These are phyloP conservation scores for Oedothorax gibbosus DNA, from an alignment of 1,140 invertebrate genomes.

Conservation along the genomic window DNA sequence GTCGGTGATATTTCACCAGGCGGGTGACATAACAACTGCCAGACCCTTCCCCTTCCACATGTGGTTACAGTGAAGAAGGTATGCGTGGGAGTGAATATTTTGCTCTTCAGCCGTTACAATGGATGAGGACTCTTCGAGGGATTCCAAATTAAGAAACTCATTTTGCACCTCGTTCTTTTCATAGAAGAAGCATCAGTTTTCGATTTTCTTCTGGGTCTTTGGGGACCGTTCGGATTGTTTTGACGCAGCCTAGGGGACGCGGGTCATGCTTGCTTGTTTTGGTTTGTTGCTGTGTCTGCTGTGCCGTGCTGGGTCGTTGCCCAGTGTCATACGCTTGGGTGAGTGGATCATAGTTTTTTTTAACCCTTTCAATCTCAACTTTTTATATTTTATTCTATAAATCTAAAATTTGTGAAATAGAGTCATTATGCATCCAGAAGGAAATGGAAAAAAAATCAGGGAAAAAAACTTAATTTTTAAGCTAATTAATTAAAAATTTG, in stretches of 20 bases:
- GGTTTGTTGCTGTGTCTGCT: neutral
- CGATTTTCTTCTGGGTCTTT: too few relatives aligned
- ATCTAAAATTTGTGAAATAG: too few relatives aligned
- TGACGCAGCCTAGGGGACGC: neutral
- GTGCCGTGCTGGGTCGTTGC: neutral
- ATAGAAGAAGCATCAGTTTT: too few relatives aligned
- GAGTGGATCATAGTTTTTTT: neutral
- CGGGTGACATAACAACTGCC: constrained; percentile 3
- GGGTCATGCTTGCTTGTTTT: neutral
- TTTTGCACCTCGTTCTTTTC: neutral
- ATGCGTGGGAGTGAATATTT: constrained; percentile 6
- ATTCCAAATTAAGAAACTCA: constrained; percentile 49
- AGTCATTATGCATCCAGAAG: too few relatives aligned
- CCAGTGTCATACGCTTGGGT: constrained; percentile 37
- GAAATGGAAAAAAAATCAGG: too few relatives aligned
- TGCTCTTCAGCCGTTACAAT: constrained; percentile 8
- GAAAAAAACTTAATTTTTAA: too few relatives aligned
- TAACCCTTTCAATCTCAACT: too few relatives aligned
- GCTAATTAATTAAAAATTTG: too few relatives aligned
- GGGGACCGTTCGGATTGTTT: too few relatives aligned
- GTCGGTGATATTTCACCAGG: neutral
- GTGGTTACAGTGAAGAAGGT: neutral
- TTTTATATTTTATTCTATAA: too few relatives aligned
- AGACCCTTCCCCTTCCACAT: too few relatives aligned
- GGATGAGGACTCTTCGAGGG: constrained; percentile 1